A percentile compares a stretch with the other conserved stretches of the same genome.
Evolutionary conservation across 2,113 vertebrate species (phyloP).

Genomic region (Bombycilla garrulus): DNA sequence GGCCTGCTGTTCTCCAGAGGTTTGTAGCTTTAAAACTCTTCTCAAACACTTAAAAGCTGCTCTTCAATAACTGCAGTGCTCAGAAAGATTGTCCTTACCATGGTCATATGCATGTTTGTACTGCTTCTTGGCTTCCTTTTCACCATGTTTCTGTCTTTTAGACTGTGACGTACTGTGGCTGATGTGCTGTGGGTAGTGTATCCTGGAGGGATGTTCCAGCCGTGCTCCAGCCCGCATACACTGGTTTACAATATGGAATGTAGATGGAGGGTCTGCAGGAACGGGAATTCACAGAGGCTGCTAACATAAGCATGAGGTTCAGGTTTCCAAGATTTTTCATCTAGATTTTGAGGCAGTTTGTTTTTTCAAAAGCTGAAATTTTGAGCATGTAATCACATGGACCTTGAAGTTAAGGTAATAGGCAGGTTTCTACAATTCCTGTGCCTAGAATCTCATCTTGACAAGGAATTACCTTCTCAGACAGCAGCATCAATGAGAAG

Average conservation of each 20-base stretch:
- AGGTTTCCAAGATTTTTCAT: background rate
- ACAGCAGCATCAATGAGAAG: background rate
- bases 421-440: background rate
- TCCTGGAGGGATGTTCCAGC: background rate
- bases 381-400: background rate
- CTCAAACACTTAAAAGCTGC: background rate
- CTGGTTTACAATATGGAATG: background rate
- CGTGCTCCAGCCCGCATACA: rapidly evolving
- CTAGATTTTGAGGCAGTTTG: background rate
- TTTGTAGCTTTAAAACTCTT: background rate
- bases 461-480: background rate
- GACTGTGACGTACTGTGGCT: background rate
- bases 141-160: background rate
- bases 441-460: background rate
- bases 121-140: background rate
- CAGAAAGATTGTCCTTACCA: background rate
- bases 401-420: background rate
- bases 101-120: background rate
- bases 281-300: background rate
- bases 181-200: background rate
- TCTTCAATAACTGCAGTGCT: background rate
- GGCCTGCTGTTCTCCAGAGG: background rate
- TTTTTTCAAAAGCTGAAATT: background rate
- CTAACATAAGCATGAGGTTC: background rate
- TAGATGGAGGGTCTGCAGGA: background rate